Conservation (phyloP, 2,113 vertebrate genomes). For the Alosa alosa region DNA sequence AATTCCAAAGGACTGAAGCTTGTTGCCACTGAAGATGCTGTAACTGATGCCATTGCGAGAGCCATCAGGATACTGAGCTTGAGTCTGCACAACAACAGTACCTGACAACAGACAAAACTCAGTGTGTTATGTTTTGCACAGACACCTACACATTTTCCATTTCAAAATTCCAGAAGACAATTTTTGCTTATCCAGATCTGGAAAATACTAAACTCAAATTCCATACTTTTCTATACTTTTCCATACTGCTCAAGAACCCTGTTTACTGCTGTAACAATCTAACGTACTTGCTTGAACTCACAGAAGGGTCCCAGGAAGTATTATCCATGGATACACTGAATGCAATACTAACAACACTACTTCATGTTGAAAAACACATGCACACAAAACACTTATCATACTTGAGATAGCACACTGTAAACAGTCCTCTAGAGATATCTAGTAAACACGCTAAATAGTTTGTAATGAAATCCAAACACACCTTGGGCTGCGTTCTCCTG, state of each 20-base stretch:
- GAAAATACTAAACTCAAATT: too few relatives aligned
- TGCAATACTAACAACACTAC: conserved; percentile 1
- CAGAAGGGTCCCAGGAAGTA: neutral
- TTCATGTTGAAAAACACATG: neutral
- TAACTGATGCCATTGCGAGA: conserved; percentile 83
- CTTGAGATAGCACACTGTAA: neutral
- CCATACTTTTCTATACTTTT: too few relatives aligned
- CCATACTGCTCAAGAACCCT: neutral
- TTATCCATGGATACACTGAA: neutral
- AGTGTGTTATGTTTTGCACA: conserved; percentile 18
- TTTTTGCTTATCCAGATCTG: too few relatives aligned
- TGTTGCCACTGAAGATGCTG: conserved; percentile 92
- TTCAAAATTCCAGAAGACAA: too few relatives aligned
- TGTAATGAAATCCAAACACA: conserved; percentile 52
- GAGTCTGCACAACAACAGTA: conserved; percentile 77
- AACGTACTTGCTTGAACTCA: conserved; percentile 31
- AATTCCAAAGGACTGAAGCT: conserved; percentile 81
- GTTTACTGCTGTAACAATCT: neutral
- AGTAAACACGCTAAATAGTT: neutral
- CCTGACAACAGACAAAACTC: conserved; percentile 54
- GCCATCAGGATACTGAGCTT: conserved; percentile 79
- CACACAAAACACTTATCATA: conserved; percentile 6
- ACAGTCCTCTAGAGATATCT: neutral
- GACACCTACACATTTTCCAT: neutral
- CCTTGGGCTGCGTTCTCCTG: conserved; percentile 87